Percentiles rank a stretch among this genome's conserved stretches.
phyloP scores from a whole-genome alignment of 2,797 vertebrate species.

The Argentina silus region DNA sequence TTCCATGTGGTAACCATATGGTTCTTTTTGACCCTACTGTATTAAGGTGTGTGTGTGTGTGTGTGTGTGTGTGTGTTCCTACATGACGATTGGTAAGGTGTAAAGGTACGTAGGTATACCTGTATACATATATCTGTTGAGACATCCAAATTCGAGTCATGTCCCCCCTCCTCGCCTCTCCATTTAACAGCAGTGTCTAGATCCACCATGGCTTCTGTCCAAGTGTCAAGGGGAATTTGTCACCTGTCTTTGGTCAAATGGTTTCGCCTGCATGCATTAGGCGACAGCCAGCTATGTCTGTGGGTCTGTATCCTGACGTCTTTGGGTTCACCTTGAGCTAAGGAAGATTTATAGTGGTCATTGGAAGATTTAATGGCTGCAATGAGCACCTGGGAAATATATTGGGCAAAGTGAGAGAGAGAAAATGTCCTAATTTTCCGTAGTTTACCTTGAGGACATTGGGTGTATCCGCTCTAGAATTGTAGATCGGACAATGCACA shows the following conservation, averaged over 20 bases:
- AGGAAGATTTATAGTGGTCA: slow-evolving; percentile 15
- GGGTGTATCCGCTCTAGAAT: background rate
- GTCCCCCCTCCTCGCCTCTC: background rate
- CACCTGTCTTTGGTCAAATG: slow-evolving; percentile 8
- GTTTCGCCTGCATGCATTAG: background rate
- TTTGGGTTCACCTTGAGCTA: slow-evolving; percentile 5
- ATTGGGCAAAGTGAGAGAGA: background rate
- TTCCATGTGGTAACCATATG: background rate
- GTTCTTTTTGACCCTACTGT: background rate
- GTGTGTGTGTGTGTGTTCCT: too few relatives aligned
- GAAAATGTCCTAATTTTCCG: background rate
- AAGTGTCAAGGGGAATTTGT: background rate
- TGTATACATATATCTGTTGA: background rate
- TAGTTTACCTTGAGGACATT: background rate
- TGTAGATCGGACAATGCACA: background rate
- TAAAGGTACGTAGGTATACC: too few relatives aligned
- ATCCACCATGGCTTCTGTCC: slow-evolving; percentile 4
- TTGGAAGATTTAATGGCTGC: slow-evolving; percentile 17
- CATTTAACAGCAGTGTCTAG: background rate
- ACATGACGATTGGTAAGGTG: too few relatives aligned
- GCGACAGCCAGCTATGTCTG: background rate
- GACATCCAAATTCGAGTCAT: background rate
- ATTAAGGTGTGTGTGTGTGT: background rate
- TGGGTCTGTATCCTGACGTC: background rate
- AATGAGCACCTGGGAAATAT: background rate